Conservation (phyloP, 1,140 invertebrate species). For the Adoxophyes honmai region DNA sequence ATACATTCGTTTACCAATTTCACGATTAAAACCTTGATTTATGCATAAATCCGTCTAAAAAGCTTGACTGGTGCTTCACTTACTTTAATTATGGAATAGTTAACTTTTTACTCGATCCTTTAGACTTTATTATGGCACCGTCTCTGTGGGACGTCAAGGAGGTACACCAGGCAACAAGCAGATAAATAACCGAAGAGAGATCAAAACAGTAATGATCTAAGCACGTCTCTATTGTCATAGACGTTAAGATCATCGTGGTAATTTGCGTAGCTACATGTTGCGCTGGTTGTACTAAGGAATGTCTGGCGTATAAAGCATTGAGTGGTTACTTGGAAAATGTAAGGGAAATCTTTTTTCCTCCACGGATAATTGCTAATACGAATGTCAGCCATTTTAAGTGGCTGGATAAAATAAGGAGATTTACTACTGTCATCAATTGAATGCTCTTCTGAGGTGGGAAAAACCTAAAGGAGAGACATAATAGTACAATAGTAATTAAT, state of each 20-base stretch:
- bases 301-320: not conserved
- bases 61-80: not conserved
- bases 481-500: no score
- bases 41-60: not conserved
- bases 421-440: no score
- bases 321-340: conserved; percentile 9
- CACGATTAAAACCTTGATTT: conserved; percentile 3
- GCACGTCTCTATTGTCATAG: no score
- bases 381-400: conserved; percentile 8
- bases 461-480: no score
- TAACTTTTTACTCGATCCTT: not conserved
- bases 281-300: not conserved
- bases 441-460: no score
- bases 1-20: not conserved
- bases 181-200: no score
- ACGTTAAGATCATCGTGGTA: no score
- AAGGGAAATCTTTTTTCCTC: not conserved
- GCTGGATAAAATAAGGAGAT: not conserved
- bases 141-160: not conserved
- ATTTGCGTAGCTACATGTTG: no score
- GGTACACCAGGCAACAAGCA: no score
- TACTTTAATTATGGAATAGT: not conserved
- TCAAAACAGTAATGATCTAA: no score
- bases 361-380: conserved; percentile 1
- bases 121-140: not conserved